Conservation (phyloP, 2,113 vertebrate species). For the Hemibagrus wyckioides region DNA sequence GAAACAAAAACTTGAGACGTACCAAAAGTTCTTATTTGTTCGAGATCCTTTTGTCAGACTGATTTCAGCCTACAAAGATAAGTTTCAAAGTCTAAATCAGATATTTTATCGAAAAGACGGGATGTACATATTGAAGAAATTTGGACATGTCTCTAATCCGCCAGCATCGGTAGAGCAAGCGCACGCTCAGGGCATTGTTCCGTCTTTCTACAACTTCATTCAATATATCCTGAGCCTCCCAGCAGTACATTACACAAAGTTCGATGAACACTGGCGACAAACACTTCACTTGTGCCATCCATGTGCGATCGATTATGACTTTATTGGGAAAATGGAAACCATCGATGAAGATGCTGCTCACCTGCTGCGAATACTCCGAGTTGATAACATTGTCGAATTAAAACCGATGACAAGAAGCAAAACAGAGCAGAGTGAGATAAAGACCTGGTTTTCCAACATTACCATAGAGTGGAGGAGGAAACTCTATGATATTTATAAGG, state of each 20-base stretch:
- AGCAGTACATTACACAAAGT: no score
- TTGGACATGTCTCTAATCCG: conserved; percentile 76
- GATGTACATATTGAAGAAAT: conserved; percentile 75
- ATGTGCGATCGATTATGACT: conserved; percentile 91
- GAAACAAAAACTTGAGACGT: no score
- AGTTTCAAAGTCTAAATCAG: conserved; percentile 88
- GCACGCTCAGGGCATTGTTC: no score
- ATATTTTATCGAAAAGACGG: conserved; percentile 87
- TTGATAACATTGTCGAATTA: conserved; percentile 81
- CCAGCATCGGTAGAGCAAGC: conserved; percentile 81
- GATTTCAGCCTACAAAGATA: conserved; percentile 94
- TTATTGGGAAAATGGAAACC: conserved; percentile 90
- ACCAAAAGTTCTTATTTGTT: conserved; percentile 89
- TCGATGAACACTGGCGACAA: no score
- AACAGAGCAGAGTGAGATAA: conserved; percentile 85
- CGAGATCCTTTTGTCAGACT: conserved; percentile 95
- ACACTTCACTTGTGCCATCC: conserved; percentile 95
- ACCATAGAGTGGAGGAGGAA: no score
- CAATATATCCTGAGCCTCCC: no score
- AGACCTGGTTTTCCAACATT: conserved; percentile 85
- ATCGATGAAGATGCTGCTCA: conserved; percentile 88
- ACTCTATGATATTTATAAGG: no score
- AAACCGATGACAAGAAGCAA: conserved; percentile 82
- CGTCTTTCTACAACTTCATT: no score
- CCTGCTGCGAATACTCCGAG: conserved; percentile 81